Conservation (phyloP, 2,797 vertebrate genomes). For the Pangasius macronema region DNA sequence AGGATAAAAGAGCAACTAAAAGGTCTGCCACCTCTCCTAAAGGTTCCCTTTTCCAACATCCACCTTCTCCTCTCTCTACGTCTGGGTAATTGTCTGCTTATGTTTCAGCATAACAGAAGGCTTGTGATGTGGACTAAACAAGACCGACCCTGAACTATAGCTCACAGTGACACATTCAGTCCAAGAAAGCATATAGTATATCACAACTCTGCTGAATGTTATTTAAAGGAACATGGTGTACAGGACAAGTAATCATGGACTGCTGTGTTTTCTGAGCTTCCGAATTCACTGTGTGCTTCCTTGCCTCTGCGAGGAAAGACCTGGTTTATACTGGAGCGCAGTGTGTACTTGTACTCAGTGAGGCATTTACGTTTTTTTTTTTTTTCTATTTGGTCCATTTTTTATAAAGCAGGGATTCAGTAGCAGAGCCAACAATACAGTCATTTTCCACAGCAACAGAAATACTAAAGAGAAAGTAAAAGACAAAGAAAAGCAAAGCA, state of each 20-base stretch:
- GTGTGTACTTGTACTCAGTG: constrained; percentile 25
- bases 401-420: background rate
- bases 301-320: constrained; percentile 2
- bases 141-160: background rate
- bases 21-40: constrained; percentile 31
- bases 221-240: constrained; percentile 4
- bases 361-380: background rate
- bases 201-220: background rate
- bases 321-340: constrained; percentile 39
- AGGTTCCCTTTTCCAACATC: background rate
- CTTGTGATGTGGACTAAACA: constrained; percentile 6
- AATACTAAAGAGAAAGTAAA: background rate
- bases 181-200: background rate
- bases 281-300: background rate
- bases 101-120: constrained; percentile 20
- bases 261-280: background rate
- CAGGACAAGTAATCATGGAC: constrained; percentile 28
- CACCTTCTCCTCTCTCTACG: background rate
- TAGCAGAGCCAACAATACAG: background rate
- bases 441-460: background rate
- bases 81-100: constrained; percentile 40
- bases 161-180: background rate
- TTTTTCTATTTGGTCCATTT: background rate
- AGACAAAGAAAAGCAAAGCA: background rate
- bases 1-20: constrained; percentile 39